These are phyloP conservation scores for Tachystola acroxantha DNA, from an alignment of 2,888 invertebrate species.

Conservation along the genomic window DNA sequence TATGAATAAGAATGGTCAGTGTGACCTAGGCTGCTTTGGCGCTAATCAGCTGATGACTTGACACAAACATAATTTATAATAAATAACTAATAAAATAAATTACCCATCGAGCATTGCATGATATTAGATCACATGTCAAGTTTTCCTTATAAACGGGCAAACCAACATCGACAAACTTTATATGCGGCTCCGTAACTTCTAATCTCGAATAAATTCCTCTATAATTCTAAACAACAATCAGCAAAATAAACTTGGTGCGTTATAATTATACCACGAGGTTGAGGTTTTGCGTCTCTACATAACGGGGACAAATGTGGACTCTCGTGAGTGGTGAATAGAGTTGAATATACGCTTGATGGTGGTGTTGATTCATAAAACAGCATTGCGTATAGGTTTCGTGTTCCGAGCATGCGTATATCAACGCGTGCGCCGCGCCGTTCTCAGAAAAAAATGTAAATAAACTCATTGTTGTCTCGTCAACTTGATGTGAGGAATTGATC, in stretches of 20 bases:
- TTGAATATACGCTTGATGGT: neutral
- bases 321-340: neutral
- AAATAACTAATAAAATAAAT: too few relatives aligned
- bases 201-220: neutral
- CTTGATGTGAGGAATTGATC: too few relatives aligned
- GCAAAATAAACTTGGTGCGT: neutral
- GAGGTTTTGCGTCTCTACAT: neutral
- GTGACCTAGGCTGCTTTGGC: too few relatives aligned
- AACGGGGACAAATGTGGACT: neutral
- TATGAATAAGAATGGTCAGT: too few relatives aligned
- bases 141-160: constrained; percentile 1
- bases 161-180: neutral
- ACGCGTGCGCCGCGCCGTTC: neutral
- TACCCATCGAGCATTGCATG: too few relatives aligned
- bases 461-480: neutral
- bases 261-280: neutral
- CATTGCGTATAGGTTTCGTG: constrained; percentile 8
- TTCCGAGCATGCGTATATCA: constrained; percentile 8
- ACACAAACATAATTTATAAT: too few relatives aligned
- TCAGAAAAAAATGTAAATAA: neutral
- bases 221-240: neutral
- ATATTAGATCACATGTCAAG: neutral
- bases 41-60: too few relatives aligned
- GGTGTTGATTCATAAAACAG: constrained; percentile 1
- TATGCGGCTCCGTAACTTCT: neutral